phyloP scores from a whole-genome alignment of 1,140 invertebrate species.

The Lutraria rhynchaena region DNA sequence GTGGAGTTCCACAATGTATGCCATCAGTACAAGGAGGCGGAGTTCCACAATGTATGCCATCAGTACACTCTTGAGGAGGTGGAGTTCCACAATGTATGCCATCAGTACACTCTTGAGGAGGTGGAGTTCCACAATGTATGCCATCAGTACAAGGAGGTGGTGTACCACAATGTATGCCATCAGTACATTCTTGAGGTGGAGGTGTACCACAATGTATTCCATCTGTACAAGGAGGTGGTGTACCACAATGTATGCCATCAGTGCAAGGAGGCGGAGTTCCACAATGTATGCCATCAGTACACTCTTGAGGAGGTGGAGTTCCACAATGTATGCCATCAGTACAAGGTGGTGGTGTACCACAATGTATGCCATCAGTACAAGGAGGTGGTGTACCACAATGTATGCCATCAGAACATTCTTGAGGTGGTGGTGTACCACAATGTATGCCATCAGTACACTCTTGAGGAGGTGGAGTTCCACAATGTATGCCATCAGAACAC shows the following conservation, averaged over 20 bases:
- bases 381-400: conserved; percentile 58
- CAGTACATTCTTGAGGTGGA: conserved; percentile 17
- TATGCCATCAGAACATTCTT: conserved; percentile 47
- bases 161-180: conserved; percentile 52
- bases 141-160: conserved; percentile 51
- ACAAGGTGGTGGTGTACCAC: conserved; percentile 52
- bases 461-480: conserved; percentile 38
- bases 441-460: conserved; percentile 51
- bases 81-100: conserved; percentile 51
- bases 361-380: conserved; percentile 51
- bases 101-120: conserved; percentile 34
- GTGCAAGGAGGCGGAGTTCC: conserved; percentile 51
- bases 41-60: conserved; percentile 53
- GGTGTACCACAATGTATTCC: conserved; percentile 53
- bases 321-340: conserved; percentile 53
- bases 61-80: conserved; percentile 23
- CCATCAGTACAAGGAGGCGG: conserved; percentile 51
- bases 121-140: conserved; percentile 55
- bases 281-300: conserved; percentile 24
- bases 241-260: conserved; percentile 52
- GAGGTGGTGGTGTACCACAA: conserved; percentile 49
- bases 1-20: conserved; percentile 40
- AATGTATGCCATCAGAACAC: conserved; percentile 47
- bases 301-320: conserved; percentile 24
- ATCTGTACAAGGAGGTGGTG: conserved; percentile 45